A percentile compares a stretch with the other conserved stretches of the same genome.
phyloP scores from a whole-genome alignment of 2,888 invertebrate species.

The Cephus runcator region DNA sequence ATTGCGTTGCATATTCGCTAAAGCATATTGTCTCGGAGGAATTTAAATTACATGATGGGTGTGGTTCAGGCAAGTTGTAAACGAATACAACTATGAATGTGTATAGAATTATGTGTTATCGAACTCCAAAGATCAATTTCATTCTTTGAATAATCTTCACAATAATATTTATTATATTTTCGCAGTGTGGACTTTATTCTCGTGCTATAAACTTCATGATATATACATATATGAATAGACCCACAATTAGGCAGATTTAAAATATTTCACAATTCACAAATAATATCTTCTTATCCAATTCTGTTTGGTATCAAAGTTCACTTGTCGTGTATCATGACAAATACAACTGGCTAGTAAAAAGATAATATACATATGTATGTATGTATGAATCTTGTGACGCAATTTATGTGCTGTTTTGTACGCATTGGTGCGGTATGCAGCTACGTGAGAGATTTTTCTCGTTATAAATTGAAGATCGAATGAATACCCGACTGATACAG shows the following conservation, averaged over 20 bases:
- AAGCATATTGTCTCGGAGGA: neutral
- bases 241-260: neutral
- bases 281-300: neutral
- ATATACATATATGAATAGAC: neutral
- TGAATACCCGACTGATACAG: neutral
- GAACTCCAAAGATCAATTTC: neutral
- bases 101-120: neutral
- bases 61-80: neutral
- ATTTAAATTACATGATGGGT: neutral
- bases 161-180: neutral
- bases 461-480: neutral
- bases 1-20: too few relatives aligned
- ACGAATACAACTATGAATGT: neutral
- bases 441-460: neutral
- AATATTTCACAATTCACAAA: neutral
- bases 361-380: neutral
- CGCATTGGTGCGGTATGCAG: neutral
- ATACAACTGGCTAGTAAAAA: neutral
- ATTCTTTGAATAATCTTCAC: neutral
- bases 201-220: neutral
- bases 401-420: neutral
- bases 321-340: neutral
- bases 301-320: neutral
- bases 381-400: neutral
- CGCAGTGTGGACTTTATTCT: neutral